Evolutionary conservation across 35 echinoderm and acorn worm species (phyloP), one percentile per base, ranked within the genome.

Genomic region (Holothuria glaberrima): DNA sequence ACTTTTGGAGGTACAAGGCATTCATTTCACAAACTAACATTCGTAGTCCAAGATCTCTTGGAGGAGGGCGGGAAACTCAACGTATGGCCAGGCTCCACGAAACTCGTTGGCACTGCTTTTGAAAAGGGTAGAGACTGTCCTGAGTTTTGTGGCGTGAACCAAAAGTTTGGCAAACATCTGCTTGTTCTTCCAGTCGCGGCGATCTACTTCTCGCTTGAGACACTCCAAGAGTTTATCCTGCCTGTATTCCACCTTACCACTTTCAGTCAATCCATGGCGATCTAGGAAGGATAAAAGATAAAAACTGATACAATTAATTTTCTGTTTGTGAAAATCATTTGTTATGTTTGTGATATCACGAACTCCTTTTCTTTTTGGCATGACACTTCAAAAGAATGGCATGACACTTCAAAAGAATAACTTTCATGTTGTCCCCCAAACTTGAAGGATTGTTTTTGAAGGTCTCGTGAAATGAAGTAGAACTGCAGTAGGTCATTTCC

Each of bases 171-270:
- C 97, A 61, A 99, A 93, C 18, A 99, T 76, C 86, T 99, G 97
- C 29, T 88, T 92, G 88, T 99, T 99, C 58, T 99, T 99, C 97
- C 97, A 99, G 67, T 99, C 97, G 0, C 97, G 88, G 16, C 97
- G 81, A 18, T 94, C 94, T 4, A 99, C 93, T 86, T 99, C 97
- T 20, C 97, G 82, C 68, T 91, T 93, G 22, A 99, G 54, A 61
- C 93, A 94, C 26, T 95, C 97, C 24, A 99, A 75, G 57, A 91
- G 81, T 48, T 86, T 75, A 19, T 90, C 93, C 78, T 99, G 97
- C 25, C 92, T 56, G 30, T 88, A 34, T 56, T 99, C 97, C 21
- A 99, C 93, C 68, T 93, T 94, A 27, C 68, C 82, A 10, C 66
- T 72, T 36, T 95, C 91, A 0, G 74, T 64, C 66, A 99, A 83